Evolutionary conservation across 1,140 invertebrate species (phyloP).

Genomic region (Trichomalopsis sarcophagae): DNA sequence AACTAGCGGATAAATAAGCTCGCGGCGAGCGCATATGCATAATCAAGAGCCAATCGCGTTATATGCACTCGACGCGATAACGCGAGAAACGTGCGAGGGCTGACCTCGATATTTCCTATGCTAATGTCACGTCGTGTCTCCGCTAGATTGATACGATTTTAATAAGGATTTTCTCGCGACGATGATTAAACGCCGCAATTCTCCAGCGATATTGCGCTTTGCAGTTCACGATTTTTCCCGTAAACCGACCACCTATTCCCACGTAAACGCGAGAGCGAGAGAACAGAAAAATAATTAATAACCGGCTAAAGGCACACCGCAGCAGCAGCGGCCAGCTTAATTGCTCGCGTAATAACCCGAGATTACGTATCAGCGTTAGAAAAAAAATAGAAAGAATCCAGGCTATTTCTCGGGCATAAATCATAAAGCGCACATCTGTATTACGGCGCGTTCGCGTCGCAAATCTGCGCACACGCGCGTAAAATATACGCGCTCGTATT

Average conservation of each 20-base stretch:
- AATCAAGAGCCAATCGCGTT: not conserved
- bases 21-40: not conserved
- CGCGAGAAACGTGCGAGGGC: not conserved
- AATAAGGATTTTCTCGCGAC: not conserved
- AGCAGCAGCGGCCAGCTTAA: conserved; percentile 17
- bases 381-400: not conserved
- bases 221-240: not conserved
- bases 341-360: conserved; percentile 29
- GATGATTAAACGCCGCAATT: not conserved
- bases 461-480: not conserved
- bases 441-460: not conserved
- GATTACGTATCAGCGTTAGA: conserved; percentile 40
- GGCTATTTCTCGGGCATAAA: not conserved
- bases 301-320: not conserved
- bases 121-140: not conserved
- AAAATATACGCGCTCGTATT: not conserved
- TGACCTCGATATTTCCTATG: not conserved
- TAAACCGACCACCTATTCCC: not conserved
- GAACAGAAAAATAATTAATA: conserved; percentile 38
- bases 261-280: not conserved
- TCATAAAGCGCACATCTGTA: conserved; percentile 8
- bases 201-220: conserved; percentile 12
- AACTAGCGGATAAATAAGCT: conserved; percentile 12
- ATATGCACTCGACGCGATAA: not conserved
- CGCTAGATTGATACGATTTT: not conserved